phyloP scores from a whole-genome alignment of 2,888 invertebrate species.

The Rotaria magnacalcarata region DNA sequence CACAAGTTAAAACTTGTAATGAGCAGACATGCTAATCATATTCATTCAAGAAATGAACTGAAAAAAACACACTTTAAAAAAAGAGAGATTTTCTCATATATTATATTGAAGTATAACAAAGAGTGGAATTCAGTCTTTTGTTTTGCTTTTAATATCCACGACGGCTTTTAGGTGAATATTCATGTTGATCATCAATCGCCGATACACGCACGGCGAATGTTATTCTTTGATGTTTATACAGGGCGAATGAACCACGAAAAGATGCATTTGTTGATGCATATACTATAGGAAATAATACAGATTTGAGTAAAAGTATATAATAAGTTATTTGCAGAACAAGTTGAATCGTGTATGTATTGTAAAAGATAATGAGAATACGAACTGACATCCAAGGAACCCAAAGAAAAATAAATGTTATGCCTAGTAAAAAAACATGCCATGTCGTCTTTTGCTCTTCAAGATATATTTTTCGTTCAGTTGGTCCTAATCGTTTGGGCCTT shows the following conservation, averaged over 20 bases:
- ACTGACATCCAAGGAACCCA: not conserved
- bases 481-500: not conserved
- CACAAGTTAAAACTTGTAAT: not conserved
- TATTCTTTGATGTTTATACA: not conserved
- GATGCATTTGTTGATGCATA: not conserved
- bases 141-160: not conserved
- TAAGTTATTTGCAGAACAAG: not conserved
- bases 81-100: too few relatives aligned
- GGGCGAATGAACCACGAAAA: not conserved
- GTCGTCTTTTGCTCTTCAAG: not conserved
- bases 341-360: not conserved
- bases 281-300: not conserved
- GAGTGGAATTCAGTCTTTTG: not conserved
- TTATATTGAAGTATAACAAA: too few relatives aligned
- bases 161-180: not conserved
- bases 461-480: not conserved
- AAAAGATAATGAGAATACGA: not conserved
- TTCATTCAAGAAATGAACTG: too few relatives aligned
- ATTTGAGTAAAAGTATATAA: not conserved
- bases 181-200: not conserved
- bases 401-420: not conserved
- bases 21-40: not conserved
- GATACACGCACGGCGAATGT: not conserved
- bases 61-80: too few relatives aligned
- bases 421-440: not conserved